phyloP scores from a whole-genome alignment of 2,888 invertebrate genomes.

The Gasteruption jaculator region DNA sequence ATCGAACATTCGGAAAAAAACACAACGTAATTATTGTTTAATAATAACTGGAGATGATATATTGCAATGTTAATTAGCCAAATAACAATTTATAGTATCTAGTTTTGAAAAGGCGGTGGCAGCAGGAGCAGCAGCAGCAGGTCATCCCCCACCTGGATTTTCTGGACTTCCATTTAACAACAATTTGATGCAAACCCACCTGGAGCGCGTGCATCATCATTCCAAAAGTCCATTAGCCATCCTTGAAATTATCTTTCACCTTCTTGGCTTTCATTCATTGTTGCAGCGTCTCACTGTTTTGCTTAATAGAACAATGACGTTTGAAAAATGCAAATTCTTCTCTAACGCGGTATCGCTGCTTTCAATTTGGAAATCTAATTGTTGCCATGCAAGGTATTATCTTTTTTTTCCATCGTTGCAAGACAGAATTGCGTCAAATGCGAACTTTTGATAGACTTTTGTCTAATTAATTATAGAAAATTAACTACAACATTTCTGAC shows the following conservation, averaged over 20 bases:
- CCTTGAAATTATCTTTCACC: conserved; percentile 34
- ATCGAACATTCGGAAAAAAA: no score
- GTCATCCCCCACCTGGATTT: conserved; percentile 27
- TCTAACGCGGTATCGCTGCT: no score
- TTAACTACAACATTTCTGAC: no score
- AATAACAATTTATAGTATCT: conserved; percentile 11
- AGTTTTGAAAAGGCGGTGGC: conserved; percentile 3
- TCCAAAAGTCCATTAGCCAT: conserved; percentile 36
- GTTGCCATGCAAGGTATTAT: no score
- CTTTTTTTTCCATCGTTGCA: no score
- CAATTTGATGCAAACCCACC: conserved; percentile 38
- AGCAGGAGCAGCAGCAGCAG: conserved; percentile 10
- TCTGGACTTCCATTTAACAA: conserved; percentile 33
- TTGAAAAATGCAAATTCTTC: no score
- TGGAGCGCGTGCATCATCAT: conserved; percentile 34
- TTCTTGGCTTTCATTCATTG: conserved; percentile 18
- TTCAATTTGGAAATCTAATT: no score
- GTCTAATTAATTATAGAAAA: no score
- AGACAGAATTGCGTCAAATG: no score
- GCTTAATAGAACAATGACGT: no score
- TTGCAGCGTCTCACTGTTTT: conserved; percentile 18
- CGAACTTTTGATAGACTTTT: no score
- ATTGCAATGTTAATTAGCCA: conserved; percentile 33
- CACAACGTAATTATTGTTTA: no score
- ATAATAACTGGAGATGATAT: conserved; percentile 34